phyloP scores from a whole-genome alignment of 2,888 invertebrate species.

The Actias luna region DNA sequence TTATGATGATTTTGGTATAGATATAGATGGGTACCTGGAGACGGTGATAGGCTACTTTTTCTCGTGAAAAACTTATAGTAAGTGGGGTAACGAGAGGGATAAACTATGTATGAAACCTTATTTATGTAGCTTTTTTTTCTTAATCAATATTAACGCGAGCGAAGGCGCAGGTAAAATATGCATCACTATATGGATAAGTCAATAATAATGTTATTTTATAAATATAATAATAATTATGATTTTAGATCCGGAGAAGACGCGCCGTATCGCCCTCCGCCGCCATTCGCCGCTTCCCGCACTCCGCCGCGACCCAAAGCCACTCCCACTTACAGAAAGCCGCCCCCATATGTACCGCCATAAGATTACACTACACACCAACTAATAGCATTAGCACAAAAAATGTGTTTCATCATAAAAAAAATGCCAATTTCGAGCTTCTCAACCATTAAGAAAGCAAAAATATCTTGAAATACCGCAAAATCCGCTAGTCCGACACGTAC shows the following conservation, averaged over 20 bases:
- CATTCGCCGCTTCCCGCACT: conserved; percentile 88
- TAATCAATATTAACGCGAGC: too few relatives aligned
- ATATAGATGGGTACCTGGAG: not conserved
- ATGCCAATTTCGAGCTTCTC: conserved; percentile 4
- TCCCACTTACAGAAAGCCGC: conserved; percentile 96
- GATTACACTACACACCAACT: conserved; percentile 20
- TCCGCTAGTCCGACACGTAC: conserved; percentile 4
- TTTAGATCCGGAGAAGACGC: conserved; percentile 77
- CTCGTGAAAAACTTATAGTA: too few relatives aligned
- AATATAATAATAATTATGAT: not conserved
- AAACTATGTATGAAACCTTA: too few relatives aligned
- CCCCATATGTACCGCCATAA: conserved; percentile 99
- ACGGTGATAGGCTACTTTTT: too few relatives aligned
- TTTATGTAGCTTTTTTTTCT: too few relatives aligned
- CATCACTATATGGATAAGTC: too few relatives aligned
- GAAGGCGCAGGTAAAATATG: too few relatives aligned
- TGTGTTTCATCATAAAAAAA: conserved; percentile 2
- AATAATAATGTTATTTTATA: too few relatives aligned
- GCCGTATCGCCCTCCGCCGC: conserved; percentile 95
- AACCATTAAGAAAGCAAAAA: too few relatives aligned
- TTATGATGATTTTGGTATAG: not conserved
- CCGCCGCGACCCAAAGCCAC: conserved; percentile 91
- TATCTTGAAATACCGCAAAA: not conserved
- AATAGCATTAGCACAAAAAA: conserved; percentile 7
- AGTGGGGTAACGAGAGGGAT: too few relatives aligned